Conservation (phyloP, 2,797 vertebrate genomes). For the Lagodon rhomboides region DNA sequence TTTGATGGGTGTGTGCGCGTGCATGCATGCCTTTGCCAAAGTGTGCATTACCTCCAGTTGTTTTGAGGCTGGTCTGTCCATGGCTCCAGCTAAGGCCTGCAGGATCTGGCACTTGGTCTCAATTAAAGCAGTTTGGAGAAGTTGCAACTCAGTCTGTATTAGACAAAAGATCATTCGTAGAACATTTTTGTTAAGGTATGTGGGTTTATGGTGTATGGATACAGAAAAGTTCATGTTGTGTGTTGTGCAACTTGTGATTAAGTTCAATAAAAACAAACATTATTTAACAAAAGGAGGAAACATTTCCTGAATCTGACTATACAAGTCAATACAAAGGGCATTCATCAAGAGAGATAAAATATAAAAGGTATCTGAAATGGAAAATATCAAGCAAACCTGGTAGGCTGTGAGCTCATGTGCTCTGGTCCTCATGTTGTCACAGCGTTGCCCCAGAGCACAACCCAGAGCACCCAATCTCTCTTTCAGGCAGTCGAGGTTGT, state of each 20-base stretch:
- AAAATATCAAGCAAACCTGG: slow-evolving; percentile 82
- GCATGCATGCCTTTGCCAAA: not conserved
- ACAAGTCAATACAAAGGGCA: too few relatives aligned
- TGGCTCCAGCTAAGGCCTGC: slow-evolving; percentile 89
- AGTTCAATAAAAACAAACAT: not conserved
- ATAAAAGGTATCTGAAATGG: not conserved
- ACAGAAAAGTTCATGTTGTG: not conserved
- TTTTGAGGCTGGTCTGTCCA: slow-evolving; percentile 87
- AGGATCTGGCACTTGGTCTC: slow-evolving; percentile 92
- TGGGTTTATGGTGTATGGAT: not conserved
- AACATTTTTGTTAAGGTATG: not conserved
- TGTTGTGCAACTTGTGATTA: not conserved
- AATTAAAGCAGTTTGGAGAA: slow-evolving; percentile 89
- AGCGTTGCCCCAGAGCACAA: slow-evolving; percentile 86
- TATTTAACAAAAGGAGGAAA: not conserved
- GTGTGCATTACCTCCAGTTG: slow-evolving; percentile 90
- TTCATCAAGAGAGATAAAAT: not conserved
- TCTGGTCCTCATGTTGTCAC: slow-evolving; percentile 89
- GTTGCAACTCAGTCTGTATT: slow-evolving; percentile 90
- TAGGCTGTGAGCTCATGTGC: slow-evolving; percentile 89
- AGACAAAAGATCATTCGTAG: slow-evolving; percentile 6
- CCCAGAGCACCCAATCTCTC: slow-evolving; percentile 88
- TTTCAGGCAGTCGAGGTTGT: slow-evolving; percentile 89
- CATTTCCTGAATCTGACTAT: not conserved
- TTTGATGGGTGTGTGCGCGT: not conserved